Base-by-base conservation (phyloP, 2,113 vertebrate species). In the Athene cunicularia region DNA sequence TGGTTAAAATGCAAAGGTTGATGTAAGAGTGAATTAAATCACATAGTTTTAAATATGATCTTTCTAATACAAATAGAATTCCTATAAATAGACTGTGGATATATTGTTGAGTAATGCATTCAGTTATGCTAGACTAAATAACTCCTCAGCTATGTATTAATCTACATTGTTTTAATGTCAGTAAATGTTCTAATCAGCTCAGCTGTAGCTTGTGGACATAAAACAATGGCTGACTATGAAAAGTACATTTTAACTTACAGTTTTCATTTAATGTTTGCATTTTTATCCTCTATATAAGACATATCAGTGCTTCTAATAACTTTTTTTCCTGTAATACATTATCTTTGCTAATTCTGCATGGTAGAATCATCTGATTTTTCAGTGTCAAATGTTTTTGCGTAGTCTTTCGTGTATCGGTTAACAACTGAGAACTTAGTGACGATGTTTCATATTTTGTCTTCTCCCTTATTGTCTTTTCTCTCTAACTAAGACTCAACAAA, bases 21-120 rank as follows among this genome's bases (percentile, higher is more conserved):
- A 73, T 95, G 64, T 86, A 88, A 90, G 86, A 87, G 53, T 91
- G 95, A 96, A 91, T 91, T 92, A 97, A 97, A 91, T 86, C 71
- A 73, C 77, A 77, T 92, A 4, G 62, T 96, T 97, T 97, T 70
- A 86, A 96, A 89, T 63, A 83, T 88, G 91, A 91, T 97, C 85
- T 93, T 84, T 87, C 76, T 77, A 80, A 91, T 72, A 96, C 71
- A 88, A 86, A 90, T 92, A 81, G 71, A 91, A 79, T 88, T 81
- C 20, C 96, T 97, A 97, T 96, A 97, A 97, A 96, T 96, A 97
- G 90, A 93, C 67, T 72, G n/a, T 45, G 70, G 72, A 33, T 95
- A 52, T 73, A 91, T 87, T 96, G 90, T 93, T 0, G 4, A 84
- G 53, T 97, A 95, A 97, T 94, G 50, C 0, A 0, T 97, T 97